phyloP scores from a whole-genome alignment of 2,797 vertebrate species.

The Morus bassanus region DNA sequence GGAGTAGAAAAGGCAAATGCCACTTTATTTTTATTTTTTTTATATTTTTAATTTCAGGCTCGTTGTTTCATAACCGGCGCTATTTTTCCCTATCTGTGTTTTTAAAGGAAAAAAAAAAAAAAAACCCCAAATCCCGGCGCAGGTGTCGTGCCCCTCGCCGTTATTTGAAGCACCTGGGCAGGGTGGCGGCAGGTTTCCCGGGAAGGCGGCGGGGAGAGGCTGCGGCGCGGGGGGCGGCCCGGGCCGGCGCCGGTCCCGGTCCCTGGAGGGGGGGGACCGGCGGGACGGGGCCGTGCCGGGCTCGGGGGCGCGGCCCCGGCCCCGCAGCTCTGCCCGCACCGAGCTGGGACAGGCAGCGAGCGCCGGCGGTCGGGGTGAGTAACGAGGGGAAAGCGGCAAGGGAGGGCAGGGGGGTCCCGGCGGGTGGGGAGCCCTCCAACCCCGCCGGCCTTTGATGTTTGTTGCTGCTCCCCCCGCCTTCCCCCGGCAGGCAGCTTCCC shows the following conservation, averaged over 20 bases:
- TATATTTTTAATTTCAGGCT: not conserved
- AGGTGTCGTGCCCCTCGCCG: not conserved
- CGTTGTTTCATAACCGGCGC: not conserved
- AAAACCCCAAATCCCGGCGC: not conserved
- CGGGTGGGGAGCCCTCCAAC: not conserved
- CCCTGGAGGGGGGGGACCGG: not conserved
- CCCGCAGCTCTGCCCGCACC: slow-evolving; percentile 79
- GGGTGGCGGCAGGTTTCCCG: not conserved
- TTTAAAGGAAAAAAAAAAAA: not conserved
- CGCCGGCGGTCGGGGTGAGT: slow-evolving; percentile 77
- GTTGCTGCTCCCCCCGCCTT: not conserved
- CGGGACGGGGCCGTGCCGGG: not conserved
- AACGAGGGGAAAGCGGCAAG: slow-evolving; percentile 54
- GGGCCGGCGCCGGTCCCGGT: not conserved
- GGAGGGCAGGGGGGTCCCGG: not conserved
- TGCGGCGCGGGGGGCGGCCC: not conserved
- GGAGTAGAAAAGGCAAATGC: not conserved
- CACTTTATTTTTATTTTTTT: not conserved
- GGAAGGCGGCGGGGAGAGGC: not conserved
- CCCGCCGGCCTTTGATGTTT: slow-evolving; percentile 44
- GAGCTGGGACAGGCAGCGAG: slow-evolving; percentile 79
- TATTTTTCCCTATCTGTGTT: not conserved
- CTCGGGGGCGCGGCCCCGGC: slow-evolving; percentile 49
- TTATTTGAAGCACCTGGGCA: not conserved
- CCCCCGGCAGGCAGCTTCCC: not conserved